A percentile compares a stretch with the other conserved stretches of the same genome.
Evolutionary conservation across 2,797 vertebrate species (phyloP).

Genomic region (Cygnus olor): DNA sequence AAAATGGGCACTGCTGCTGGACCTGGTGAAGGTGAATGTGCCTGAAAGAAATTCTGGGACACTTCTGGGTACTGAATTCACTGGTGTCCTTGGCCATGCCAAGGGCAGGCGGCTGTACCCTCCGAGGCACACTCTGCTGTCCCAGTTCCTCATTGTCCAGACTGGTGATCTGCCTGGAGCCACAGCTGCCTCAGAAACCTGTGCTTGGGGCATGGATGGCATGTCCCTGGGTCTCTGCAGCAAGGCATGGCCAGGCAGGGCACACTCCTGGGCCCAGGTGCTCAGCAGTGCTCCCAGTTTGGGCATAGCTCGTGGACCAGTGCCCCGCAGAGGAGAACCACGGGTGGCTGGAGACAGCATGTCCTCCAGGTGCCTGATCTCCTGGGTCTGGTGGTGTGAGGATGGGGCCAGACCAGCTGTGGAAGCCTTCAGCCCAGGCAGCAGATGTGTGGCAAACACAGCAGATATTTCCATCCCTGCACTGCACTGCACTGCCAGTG

Average conservation of each 20-base stretch:
- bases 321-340: accelerated
- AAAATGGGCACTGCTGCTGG: neutral
- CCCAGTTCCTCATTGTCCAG: neutral
- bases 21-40: neutral
- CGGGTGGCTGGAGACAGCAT: neutral
- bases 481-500: neutral
- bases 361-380: neutral
- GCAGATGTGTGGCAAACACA: neutral
- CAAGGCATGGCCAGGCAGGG: neutral
- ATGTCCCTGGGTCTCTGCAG: neutral
- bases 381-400: neutral
- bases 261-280: neutral
- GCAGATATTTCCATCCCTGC: neutral
- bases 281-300: neutral
- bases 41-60: neutral
- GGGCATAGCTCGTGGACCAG: accelerated
- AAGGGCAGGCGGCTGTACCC: neutral
- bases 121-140: neutral
- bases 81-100: accelerated
- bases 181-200: neutral
- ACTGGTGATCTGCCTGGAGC: neutral
- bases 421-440: neutral
- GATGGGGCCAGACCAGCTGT: neutral
- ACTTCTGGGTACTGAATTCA: neutral
- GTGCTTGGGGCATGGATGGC: accelerated